These are phyloP conservation scores for Panonychus citri DNA, from an alignment of 1,140 invertebrate species.

Conservation along the genomic window DNA sequence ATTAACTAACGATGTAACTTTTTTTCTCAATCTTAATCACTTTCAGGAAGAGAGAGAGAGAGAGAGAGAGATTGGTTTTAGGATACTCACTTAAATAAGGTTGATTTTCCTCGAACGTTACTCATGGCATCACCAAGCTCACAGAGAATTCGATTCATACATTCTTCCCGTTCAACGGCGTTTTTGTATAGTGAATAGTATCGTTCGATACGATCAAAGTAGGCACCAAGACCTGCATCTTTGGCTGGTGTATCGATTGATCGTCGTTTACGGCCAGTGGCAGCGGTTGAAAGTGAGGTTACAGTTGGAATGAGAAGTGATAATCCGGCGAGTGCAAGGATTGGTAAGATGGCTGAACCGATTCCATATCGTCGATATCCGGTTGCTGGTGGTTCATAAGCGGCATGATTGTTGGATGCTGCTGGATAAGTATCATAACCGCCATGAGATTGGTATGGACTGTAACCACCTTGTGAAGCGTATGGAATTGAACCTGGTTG, in stretches of 20 bases:
- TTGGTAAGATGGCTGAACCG: slow-evolving; percentile 17
- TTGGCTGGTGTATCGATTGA: slow-evolving; percentile 6
- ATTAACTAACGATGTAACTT: no score
- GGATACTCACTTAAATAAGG: slow-evolving; percentile 16
- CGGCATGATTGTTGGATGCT: slow-evolving; percentile 2
- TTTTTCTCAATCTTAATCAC: no score
- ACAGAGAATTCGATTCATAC: slow-evolving; percentile 19
- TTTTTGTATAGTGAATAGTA: slow-evolving; percentile 17
- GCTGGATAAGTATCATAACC: slow-evolving; percentile 3
- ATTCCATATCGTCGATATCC: slow-evolving; percentile 14
- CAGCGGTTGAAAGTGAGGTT: slow-evolving; percentile 11
- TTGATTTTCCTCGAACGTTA: slow-evolving; percentile 17
- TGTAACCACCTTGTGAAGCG: not conserved
- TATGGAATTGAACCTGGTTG: not conserved
- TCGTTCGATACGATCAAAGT: slow-evolving; percentile 15
- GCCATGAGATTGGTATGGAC: not conserved
- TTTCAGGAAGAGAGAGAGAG: no score
- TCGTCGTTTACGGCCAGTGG: slow-evolving; percentile 8
- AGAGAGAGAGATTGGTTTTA: not conserved
- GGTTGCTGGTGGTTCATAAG: slow-evolving; percentile 6
- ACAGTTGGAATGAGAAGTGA: slow-evolving; percentile 17
- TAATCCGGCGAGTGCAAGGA: slow-evolving; percentile 17
- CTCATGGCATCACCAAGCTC: slow-evolving; percentile 18
- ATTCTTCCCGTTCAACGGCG: slow-evolving; percentile 18
- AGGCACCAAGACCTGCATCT: slow-evolving; percentile 10